Conservation (phyloP, 2,888 invertebrate species). For the Heliconius hortense region DNA sequence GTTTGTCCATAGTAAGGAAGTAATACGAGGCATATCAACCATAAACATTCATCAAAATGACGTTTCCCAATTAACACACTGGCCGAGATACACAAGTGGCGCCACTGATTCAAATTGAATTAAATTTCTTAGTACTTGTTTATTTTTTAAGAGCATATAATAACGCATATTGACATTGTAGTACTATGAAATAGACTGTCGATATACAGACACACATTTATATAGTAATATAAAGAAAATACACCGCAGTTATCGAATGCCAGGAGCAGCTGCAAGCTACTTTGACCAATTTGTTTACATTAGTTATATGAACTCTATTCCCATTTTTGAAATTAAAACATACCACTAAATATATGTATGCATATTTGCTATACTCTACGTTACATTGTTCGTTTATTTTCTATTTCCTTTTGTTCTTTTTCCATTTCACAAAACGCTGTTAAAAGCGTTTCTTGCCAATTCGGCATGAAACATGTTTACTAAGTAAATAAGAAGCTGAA, state of each 20-base stretch:
- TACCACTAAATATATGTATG: not conserved
- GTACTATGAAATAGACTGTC: not conserved
- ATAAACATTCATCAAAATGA: constrained; percentile 41
- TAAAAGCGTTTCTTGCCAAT: constrained; percentile 15
- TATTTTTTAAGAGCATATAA: constrained; percentile 12
- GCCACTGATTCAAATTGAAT: constrained; percentile 19
- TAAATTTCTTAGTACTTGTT: constrained; percentile 27
- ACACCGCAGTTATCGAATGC: not conserved
- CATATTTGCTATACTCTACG: not conserved
- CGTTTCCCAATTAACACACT: constrained; percentile 42
- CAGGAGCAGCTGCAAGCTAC: constrained; percentile 15
- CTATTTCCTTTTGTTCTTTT: constrained; percentile 23
- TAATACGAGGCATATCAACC: constrained; percentile 5
- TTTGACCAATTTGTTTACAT: constrained; percentile 2
- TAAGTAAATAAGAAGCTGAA: constrained; percentile 17
- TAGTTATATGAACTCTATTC: not conserved
- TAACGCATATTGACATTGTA: constrained; percentile 25
- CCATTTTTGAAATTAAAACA: not conserved
- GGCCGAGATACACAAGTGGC: constrained; percentile 14
- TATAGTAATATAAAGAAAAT: constrained; percentile 6
- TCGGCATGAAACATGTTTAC: constrained; percentile 16
- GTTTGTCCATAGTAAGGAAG: not conserved
- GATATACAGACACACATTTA: not conserved
- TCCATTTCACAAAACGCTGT: constrained; percentile 18
- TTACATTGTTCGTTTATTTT: constrained; percentile 27